Base-by-base conservation (phyloP, 2,888 invertebrate genomes). In the Dorcus hopei region DNA sequence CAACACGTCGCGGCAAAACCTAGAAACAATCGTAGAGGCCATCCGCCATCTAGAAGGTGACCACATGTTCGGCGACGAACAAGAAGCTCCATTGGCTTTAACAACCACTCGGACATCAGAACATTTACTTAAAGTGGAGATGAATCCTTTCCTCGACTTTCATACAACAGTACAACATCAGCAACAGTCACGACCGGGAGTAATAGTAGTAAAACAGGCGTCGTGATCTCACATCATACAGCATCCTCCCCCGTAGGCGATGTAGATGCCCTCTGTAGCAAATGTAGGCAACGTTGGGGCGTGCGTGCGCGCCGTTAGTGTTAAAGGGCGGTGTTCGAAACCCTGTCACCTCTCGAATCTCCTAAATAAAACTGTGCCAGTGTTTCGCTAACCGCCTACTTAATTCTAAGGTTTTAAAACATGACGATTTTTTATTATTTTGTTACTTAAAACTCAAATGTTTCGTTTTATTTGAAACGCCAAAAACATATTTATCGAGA, bases 11-110 rank as follows among this genome's bases (percentile, higher is more conserved):
- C 88, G 95, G 55, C 95, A 96, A 78, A 97, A 97, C 79, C 83
- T 99, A 70, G 97, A 98, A 80, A 97, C 97, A 9, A 97, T 99
- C 67, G 96, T 98, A 41, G 97, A 98, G 79, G 99, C 99, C 56
- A 98, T 99, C 73, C 88, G 97, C 41, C 97, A 98, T 77, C 81
- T 99, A 67, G 98, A 99, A 77, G 97, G 97, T 42, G 97, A 96
- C 77, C 94, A 95, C 77, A 81, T 95, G 74, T 95, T 96, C 80
- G 87, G 89, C 64, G 94, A 94, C 71, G 81, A 85, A 41, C 69
- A 69, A 50, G 85, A 86, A 52, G 75, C 75, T 9, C 87, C 88
- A 9, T 79, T 87, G 38, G 87, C 87, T 38, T 79, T 87, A 43
- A 33, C 26, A 33, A 81, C 83, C 62, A 85, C 74, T 39, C 69